These are phyloP conservation scores for Fregetta grallaria DNA, from an alignment of 2,113 vertebrate genomes.

Conservation along the genomic window DNA sequence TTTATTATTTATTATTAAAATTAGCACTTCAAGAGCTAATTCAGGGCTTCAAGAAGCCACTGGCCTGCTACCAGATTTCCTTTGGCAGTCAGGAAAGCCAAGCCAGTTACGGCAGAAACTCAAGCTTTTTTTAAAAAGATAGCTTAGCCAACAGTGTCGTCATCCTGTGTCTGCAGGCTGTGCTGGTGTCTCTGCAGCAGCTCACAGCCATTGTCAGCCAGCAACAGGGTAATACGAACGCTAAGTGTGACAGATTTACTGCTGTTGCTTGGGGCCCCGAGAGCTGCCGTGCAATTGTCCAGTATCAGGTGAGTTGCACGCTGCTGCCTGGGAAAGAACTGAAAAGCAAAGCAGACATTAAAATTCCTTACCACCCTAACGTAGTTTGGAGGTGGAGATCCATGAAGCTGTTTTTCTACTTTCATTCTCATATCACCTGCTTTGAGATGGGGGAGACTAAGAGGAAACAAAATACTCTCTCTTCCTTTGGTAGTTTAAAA, in stretches of 20 bases:
- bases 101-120: neutral
- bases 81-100: neutral
- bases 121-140: neutral
- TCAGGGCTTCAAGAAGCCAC: neutral
- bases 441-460: neutral
- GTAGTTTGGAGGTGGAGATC: neutral
- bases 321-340: neutral
- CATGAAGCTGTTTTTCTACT: neutral
- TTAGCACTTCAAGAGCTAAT: conserved; percentile 11
- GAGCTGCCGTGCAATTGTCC: neutral
- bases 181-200: neutral
- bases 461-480: neutral
- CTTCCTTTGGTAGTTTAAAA: neutral
- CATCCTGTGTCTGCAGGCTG: neutral
- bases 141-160: neutral
- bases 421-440: neutral
- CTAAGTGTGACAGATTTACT: neutral
- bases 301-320: neutral
- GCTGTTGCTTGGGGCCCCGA: neutral
- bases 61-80: conserved; percentile 20
- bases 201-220: neutral
- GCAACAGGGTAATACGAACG: neutral
- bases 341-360: neutral
- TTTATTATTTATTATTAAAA: neutral
- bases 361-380: neutral